Evolutionary conservation across 2,113 vertebrate genomes (phyloP), one percentile per base, ranked within the genome.

Genomic region (Ammospiza nelsoni): DNA sequence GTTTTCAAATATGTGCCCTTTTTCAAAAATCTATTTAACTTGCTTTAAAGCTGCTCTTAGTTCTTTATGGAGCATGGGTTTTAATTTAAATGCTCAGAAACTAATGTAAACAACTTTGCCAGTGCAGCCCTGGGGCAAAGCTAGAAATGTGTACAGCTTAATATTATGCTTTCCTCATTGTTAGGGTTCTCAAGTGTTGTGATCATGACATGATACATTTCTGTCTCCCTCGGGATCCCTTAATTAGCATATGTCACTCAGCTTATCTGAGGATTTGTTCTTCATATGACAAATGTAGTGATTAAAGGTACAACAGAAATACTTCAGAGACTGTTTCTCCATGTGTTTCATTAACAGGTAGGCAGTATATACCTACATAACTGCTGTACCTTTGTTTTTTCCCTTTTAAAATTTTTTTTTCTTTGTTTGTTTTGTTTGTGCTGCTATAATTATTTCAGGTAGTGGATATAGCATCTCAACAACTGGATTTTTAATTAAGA

Each of bases 281-380:
- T 92, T 58, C 18, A 5, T 84, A 15, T 65, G 81, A 89, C 52
- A 89, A 87, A 57, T 74, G 72, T 54, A 68, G 65, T 75, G 54
- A 84, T 66, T 76, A 84, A 91, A 89, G 18, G n/a, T 79, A 89
- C 95, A 91, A 59, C 52, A 87, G 43, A 92, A 78, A 71, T 48
- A 39, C 72, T 77, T 91, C 28, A 68, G 89, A 76, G 84, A 86
- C 15, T 80, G 35, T 2, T 83, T 87, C 54, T 24, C 57, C 52
- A 21, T n/a, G 15, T 68, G 27, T 66, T 93, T 92, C 54, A 73
- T 69, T 67, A 84, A 19, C 29, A 87, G 48, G 25, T 52, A 74
- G 54, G 61, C 54, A 78, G 11, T 51, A 39, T 31, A 12, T 48
- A 24, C 59, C 57, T 80, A 11, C 1, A 3, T 4, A 2, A 58